phyloP scores from a whole-genome alignment of 1,140 invertebrate genomes.

The Eupeodes corollae region DNA sequence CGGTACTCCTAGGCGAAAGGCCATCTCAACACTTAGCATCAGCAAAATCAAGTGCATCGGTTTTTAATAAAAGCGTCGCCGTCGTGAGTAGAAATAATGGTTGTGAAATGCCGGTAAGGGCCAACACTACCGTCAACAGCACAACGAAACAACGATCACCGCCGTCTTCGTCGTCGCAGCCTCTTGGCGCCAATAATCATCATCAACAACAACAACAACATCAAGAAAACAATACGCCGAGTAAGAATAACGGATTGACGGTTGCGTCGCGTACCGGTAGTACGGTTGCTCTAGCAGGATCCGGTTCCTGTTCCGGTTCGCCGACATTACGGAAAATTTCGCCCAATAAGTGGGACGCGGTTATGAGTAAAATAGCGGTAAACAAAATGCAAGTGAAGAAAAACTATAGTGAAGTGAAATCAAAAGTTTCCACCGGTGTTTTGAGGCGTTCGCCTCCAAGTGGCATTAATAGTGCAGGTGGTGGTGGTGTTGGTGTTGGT shows the following conservation, averaged over 20 bases:
- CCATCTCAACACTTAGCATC: not conserved
- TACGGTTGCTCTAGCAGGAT: conserved; percentile 19
- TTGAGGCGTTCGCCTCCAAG: not conserved
- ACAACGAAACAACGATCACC: not conserved
- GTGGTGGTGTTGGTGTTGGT: not conserved
- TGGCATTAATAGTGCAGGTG: no score
- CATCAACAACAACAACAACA: conserved; percentile 4
- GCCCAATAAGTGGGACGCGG: conserved; percentile 57
- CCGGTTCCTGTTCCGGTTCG: conserved; percentile 2
- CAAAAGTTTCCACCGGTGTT: conserved; percentile 49
- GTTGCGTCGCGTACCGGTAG: not conserved
- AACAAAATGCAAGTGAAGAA: conserved; percentile 58
- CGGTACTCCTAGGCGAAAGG: no score
- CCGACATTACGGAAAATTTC: conserved; percentile 31
- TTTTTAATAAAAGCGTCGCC: not conserved
- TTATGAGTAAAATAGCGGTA: conserved; percentile 69
- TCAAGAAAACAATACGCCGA: not conserved
- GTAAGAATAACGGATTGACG: not conserved
- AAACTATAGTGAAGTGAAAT: conserved; percentile 67
- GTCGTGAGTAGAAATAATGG: not conserved
- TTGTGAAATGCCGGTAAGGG: no score
- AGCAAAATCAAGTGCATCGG: not conserved
- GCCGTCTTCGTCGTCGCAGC: not conserved
- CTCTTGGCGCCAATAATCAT: not conserved
- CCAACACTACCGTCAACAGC: no score